Evolutionary conservation across 2,888 invertebrate genomes (phyloP).

Genomic region (Drosophila quasianomalipes): DNA sequence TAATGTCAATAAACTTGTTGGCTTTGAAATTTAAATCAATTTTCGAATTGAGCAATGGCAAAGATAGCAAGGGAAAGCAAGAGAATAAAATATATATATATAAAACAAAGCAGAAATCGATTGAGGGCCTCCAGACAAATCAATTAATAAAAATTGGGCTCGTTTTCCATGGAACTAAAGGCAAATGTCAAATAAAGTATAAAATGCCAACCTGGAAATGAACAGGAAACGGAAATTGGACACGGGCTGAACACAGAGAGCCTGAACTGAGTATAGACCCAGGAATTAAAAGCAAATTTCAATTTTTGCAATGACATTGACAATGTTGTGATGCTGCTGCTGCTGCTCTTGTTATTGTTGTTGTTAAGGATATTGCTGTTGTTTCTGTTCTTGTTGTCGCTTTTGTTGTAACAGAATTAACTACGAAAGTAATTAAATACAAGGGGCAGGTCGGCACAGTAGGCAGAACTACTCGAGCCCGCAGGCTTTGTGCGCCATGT

Average conservation of each 20-base stretch:
- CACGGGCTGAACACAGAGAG: constrained; percentile 8
- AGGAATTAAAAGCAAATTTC: constrained; percentile 74
- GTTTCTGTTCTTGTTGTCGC: constrained; percentile 27
- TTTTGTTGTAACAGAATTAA: constrained; percentile 79
- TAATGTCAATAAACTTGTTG: constrained; percentile 77
- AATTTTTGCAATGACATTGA: constrained; percentile 70
- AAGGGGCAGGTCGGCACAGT: constrained; percentile 43
- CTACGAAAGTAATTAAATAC: constrained; percentile 79
- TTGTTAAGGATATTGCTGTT: constrained; percentile 21
- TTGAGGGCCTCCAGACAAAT: constrained; percentile 63
- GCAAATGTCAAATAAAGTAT: constrained; percentile 55
- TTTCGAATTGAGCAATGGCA: constrained; percentile 40
- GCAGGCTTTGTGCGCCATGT: constrained; percentile 37
- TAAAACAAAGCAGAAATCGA: constrained; percentile 47
- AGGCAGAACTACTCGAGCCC: constrained; percentile 48
- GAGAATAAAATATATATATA: neutral
- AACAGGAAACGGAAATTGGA: constrained; percentile 63
- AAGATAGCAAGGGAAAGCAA: constrained; percentile 24
- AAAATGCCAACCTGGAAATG: constrained; percentile 46
- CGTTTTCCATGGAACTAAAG: constrained; percentile 7
- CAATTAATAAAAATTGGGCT: constrained; percentile 60
- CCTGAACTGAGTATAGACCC: constrained; percentile 18
- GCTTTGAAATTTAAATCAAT: constrained; percentile 71
- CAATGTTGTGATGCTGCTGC: constrained; percentile 11
- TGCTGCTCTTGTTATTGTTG: constrained; percentile 5